Conservation (phyloP, 1,140 invertebrate species). For the Pseudomyrmex concolor region DNA sequence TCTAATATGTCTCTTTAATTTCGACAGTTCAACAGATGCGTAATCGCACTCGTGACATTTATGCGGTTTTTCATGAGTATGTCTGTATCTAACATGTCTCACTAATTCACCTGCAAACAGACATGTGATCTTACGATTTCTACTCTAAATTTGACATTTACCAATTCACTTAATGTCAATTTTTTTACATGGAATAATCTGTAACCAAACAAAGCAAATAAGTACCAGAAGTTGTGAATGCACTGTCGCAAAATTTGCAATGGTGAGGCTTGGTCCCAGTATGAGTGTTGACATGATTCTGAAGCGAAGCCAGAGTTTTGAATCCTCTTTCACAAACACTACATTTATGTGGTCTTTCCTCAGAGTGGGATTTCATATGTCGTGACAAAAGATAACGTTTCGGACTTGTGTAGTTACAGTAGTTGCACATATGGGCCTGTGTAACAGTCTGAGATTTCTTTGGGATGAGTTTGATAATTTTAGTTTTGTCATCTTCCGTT, state of each 20-base stretch:
- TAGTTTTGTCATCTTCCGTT: conserved; percentile 90
- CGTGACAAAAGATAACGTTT: conserved; percentile 95
- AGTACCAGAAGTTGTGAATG: conserved; percentile 96
- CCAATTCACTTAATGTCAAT: too few species aligned
- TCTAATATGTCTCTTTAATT: conserved; percentile 96
- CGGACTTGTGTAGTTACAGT: conserved; percentile 95
- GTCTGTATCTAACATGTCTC: conserved; percentile 95
- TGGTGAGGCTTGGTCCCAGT: conserved; percentile 97
- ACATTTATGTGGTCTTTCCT: conserved; percentile 97
- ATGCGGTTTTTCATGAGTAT: conserved; percentile 98
- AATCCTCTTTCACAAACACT: conserved; percentile 97
- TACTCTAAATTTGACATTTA: too few species aligned
- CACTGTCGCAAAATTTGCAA: conserved; percentile 96
- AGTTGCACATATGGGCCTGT: conserved; percentile 93
- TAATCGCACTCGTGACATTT: conserved; percentile 98
- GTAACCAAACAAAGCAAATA: background rate
- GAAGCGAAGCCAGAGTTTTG: conserved; percentile 96
- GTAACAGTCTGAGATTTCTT: conserved; percentile 90
- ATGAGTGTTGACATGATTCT: conserved; percentile 98
- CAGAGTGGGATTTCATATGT: conserved; percentile 98
- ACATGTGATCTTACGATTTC: background rate
- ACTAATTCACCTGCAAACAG: conserved; percentile 92
- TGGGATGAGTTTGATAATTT: conserved; percentile 88
- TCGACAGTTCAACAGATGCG: conserved; percentile 96
- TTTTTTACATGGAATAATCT: background rate